Base-by-base conservation (phyloP, 2,797 vertebrate species). In the Melanotaenia boesemani region DNA sequence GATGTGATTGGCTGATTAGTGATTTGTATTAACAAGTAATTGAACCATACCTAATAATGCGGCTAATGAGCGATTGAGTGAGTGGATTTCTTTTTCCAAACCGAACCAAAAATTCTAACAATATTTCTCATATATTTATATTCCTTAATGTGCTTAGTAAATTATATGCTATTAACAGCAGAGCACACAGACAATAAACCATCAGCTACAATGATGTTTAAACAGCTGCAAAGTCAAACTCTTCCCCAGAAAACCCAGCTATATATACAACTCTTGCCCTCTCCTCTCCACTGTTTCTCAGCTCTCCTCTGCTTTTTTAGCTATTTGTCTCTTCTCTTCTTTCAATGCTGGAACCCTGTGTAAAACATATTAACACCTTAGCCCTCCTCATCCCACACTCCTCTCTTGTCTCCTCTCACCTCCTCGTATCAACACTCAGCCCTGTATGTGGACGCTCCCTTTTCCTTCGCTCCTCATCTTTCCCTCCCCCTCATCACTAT, bases 211-310 rank as follows among this genome's bases (percentile, higher is more conserved):
- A 36, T 70, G 34, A 60, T 86, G 83, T 86, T 86, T 80, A 57
- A 88, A 90, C 88, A 89, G 83, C 80, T 89, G 87, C 67, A 55
- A 34, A 61, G 63, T 74, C 37, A 44, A 77, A 67, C 46, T 59
- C 50, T 69, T 81, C 72, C 46, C 72, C 72, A 85, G 67, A 72
- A 76, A 54, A 70, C 26, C 7, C 63, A 74, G 55, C 56, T 65
- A 41, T 60, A 79, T 69, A 74, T 62, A 61, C 46, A 70, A 48
- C 44, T 77, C 8, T 28, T 37, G 10, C 70, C 70, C 36, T 72
- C 69, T 81, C 61, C 15, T 70, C 62, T 50, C 18, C 44, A 6
- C 20, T 62, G 74, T 50, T 50, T 72, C 58, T 65, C 32, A 46
- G 63, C 65, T 69, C 57, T 75, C 18, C 24, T 46, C 46, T 76